Conservation (phyloP, 1,140 invertebrate species). For the Scaptomyza montana region DNA sequence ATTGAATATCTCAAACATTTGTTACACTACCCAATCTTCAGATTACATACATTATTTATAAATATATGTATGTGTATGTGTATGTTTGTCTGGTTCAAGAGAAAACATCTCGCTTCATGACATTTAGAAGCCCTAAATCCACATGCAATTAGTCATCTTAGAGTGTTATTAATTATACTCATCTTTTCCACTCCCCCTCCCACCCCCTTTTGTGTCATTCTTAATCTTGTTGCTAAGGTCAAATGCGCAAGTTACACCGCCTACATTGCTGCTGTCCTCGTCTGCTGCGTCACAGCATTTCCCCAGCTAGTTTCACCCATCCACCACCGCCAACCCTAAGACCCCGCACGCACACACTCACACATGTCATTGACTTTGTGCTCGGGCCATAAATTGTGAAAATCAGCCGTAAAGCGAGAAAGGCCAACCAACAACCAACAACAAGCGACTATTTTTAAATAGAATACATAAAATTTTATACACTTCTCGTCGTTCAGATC, state of each 20-base stretch:
- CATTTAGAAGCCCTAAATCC: neutral
- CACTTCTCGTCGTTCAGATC: constrained; percentile 12
- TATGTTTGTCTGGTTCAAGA: too few species aligned
- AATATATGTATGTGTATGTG: neutral
- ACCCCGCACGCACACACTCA: neutral
- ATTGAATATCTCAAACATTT: too few species aligned
- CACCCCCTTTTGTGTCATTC: neutral
- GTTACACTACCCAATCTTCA: neutral
- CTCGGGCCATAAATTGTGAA: constrained; percentile 40
- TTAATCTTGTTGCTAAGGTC: constrained; percentile 17
- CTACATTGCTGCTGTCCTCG: neutral
- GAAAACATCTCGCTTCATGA: neutral
- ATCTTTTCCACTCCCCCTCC: neutral
- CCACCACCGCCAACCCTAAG: neutral
- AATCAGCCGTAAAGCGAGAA: constrained; percentile 33
- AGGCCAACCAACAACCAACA: constrained; percentile 6
- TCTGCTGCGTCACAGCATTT: constrained; percentile 5
- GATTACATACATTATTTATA: constrained; percentile 1
- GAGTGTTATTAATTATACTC: constrained; percentile 18
- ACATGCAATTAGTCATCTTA: constrained; percentile 28
- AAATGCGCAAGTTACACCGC: neutral
- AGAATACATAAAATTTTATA: constrained; percentile 46
- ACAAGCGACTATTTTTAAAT: constrained; percentile 44
- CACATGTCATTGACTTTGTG: constrained; percentile 68
- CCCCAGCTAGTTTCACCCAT: neutral